A percentile compares a stretch with the other conserved stretches of the same genome.
These are phyloP conservation scores for Synergus gifuensis DNA, from an alignment of 2,888 invertebrate species.

Conservation along the genomic window DNA sequence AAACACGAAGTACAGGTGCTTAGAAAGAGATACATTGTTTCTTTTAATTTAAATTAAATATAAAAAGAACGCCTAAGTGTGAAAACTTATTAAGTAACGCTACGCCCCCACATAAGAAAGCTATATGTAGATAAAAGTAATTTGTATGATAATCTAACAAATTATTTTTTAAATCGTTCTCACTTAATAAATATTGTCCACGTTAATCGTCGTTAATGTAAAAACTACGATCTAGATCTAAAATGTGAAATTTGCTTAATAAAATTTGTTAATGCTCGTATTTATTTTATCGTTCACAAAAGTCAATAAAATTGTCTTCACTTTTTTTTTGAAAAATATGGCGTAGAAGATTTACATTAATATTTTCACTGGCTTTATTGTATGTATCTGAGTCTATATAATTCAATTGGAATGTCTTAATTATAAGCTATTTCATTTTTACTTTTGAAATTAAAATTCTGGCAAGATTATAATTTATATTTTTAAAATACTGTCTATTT, in stretches of 20 bases:
- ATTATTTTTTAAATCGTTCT: not conserved
- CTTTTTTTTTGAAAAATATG: not conserved
- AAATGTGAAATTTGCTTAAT: not conserved
- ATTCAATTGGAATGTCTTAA: not conserved
- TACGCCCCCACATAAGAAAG: not conserved
- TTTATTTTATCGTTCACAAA: not conserved
- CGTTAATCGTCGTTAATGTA: not conserved
- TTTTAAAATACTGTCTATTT: not conserved
- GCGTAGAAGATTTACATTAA: not conserved
- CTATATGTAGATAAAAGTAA: not conserved
- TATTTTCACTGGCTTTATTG: not conserved
- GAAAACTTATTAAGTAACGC: slow-evolving; percentile 10
- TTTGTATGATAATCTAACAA: not conserved
- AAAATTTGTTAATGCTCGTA: not conserved
- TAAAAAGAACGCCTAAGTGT: not conserved
- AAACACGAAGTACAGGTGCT: not conserved
- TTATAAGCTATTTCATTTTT: not conserved
- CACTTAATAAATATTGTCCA: not conserved
- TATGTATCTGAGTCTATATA: not conserved
- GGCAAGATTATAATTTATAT: not conserved
- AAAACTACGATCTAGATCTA: not conserved
- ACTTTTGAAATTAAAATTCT: not conserved
- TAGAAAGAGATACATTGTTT: not conserved
- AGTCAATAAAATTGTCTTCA: too few species aligned
- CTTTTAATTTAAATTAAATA: not conserved